Conservation (phyloP, 1,140 invertebrate genomes). For the Venustaconcha ellipsiformis region DNA sequence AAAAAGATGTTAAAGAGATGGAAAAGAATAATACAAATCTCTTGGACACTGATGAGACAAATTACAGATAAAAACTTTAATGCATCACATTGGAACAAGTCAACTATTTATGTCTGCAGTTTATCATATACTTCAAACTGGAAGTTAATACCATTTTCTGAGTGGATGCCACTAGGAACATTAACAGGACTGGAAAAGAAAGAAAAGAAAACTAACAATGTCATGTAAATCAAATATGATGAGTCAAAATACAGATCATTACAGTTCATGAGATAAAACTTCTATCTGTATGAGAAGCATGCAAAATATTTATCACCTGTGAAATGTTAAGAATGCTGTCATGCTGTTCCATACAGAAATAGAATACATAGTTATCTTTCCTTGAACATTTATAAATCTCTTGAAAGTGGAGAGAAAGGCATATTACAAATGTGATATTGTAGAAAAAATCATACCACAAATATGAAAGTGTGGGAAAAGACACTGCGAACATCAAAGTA, state of each 20-base stretch:
- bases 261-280: too few species aligned
- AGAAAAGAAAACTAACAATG: neutral
- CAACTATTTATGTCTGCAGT: constrained; percentile 5
- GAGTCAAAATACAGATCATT: too few species aligned
- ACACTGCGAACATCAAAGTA: neutral
- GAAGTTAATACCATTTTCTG: constrained; percentile 56
- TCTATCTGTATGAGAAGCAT: too few species aligned
- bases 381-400: neutral
- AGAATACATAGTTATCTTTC: constrained; percentile 8
- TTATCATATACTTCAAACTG: constrained; percentile 63
- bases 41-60: too few species aligned
- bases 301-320: too few species aligned
- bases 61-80: too few species aligned
- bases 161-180: constrained; percentile 40
- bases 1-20: too few species aligned
- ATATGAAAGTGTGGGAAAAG: neutral
- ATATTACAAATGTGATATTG: neutral
- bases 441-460: neutral
- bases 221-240: too few species aligned
- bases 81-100: too few species aligned
- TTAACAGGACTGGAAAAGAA: constrained; percentile 40
- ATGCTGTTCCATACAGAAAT: too few species aligned
- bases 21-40: too few species aligned
- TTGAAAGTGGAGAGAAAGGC: neutral
- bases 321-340: too few species aligned